Conservation (phyloP, 2,797 vertebrate species). For the Myioborus miniatus region DNA sequence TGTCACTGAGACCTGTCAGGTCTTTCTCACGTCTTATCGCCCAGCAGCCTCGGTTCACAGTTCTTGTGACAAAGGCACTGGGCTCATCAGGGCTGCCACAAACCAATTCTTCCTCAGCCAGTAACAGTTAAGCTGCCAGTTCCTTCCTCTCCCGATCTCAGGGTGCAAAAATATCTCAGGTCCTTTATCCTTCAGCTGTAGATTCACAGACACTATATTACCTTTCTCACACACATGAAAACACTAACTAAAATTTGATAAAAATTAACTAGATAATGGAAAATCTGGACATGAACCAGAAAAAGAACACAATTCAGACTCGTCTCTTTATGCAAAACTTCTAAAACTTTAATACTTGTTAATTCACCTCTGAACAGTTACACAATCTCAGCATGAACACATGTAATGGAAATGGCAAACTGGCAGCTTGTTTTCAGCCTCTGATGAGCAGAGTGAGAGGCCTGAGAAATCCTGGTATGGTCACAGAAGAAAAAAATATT, state of each 20-base stretch:
- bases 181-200: neutral
- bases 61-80: neutral
- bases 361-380: neutral
- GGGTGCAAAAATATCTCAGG: neutral
- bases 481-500: neutral
- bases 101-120: neutral
- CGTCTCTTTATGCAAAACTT: neutral
- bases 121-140: neutral
- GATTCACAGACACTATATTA: neutral
- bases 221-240: neutral
- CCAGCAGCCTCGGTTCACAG: neutral
- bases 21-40: neutral
- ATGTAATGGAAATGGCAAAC: neutral
- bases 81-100: neutral
- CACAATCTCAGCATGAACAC: neutral
- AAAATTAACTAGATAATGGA: neutral
- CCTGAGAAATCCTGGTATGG: neutral
- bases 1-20: neutral
- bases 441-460: neutral
- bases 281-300: neutral
- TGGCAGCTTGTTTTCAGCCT: neutral
- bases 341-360: conserved; percentile 1
- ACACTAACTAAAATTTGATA: neutral
- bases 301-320: neutral
- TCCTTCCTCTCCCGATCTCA: neutral